These are phyloP conservation scores for Halcyon smyrnensis DNA, from an alignment of 2,797 vertebrate genomes.

Conservation along the genomic window DNA sequence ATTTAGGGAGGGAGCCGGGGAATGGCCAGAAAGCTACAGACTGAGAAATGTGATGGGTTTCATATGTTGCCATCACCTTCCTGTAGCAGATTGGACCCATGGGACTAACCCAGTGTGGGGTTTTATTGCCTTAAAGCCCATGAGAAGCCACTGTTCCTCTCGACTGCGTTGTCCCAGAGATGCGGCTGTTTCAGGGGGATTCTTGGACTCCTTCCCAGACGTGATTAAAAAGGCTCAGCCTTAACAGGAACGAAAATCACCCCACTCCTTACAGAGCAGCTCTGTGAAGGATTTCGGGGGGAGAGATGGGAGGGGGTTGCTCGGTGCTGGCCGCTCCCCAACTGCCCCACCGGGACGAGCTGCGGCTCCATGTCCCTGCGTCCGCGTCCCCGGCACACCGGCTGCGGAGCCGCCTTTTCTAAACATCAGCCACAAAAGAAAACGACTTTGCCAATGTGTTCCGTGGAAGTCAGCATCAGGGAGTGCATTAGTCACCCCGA, in stretches of 20 bases:
- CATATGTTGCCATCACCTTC: neutral
- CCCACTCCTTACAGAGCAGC: neutral
- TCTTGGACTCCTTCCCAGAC: neutral
- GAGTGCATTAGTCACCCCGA: neutral
- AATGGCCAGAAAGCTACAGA: neutral
- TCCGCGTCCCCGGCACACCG: neutral
- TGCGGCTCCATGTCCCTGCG: fast-evolving
- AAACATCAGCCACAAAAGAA: neutral
- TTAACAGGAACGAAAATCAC: fast-evolving
- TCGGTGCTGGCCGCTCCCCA: neutral
- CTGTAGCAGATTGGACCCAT: neutral
- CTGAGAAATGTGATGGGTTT: neutral
- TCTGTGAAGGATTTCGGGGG: neutral
- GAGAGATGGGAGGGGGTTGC: neutral
- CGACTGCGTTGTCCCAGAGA: fast-evolving
- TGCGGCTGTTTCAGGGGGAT: neutral
- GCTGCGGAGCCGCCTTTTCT: neutral
- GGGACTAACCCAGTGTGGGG: fast-evolving
- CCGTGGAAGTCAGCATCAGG: neutral
- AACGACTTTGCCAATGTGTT: neutral
- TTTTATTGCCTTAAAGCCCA: neutral
- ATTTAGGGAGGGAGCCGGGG: neutral
- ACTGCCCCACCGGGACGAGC: fast-evolving
- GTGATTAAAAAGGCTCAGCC: neutral
- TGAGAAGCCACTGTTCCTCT: neutral